phyloP scores from a whole-genome alignment of 2,797 vertebrate species.

The Aythya fuligula region DNA sequence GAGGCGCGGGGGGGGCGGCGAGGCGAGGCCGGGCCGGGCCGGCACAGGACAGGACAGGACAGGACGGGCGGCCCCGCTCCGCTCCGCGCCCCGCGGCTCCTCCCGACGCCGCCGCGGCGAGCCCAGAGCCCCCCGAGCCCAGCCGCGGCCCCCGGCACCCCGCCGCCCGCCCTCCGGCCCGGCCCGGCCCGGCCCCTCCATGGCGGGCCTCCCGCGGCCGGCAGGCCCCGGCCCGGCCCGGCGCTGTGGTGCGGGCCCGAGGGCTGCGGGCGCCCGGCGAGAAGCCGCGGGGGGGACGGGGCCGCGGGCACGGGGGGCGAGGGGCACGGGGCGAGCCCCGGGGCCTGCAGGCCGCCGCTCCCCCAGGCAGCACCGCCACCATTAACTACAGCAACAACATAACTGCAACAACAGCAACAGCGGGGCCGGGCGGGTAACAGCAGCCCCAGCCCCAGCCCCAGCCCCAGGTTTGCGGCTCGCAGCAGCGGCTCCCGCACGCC shows the following conservation, averaged over 20 bases:
- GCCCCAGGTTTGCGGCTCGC: neutral
- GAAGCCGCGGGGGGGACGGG: neutral
- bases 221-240: neutral
- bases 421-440: neutral
- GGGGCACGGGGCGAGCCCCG: neutral
- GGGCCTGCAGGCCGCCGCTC: neutral
- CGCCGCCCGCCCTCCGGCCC: no score
- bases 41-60: no score
- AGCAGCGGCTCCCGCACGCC: neutral
- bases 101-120: neutral
- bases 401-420: no score
- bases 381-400: neutral
- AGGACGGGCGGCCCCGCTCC: conserved; percentile 5
- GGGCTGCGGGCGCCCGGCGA: neutral
- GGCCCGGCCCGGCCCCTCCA: neutral
- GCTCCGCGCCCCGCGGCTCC: conserved; percentile 23
- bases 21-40: neutral
- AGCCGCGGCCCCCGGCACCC: neutral
- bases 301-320: neutral
- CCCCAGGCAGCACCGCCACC: neutral
- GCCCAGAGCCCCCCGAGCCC: neutral
- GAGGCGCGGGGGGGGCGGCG: neutral
- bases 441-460: neutral
- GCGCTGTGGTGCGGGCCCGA: neutral
- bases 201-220: neutral